Conservation (phyloP, 2,888 invertebrate genomes). For the Oxyteleia sp. region DNA sequence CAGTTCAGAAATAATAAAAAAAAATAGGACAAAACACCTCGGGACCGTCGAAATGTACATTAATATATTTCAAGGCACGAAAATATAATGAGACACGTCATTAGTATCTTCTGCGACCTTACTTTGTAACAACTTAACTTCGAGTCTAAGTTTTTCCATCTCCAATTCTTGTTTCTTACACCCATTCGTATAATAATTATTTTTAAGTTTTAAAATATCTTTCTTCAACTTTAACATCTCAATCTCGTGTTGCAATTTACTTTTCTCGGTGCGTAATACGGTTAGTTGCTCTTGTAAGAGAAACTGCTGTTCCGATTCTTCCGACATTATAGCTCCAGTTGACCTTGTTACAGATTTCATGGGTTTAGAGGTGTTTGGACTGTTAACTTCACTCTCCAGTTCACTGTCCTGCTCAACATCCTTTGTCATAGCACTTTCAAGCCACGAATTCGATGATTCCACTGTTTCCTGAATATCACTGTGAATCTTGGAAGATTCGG, state of each 20-base stretch:
- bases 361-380: conserved; percentile 43
- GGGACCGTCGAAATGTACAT: not conserved
- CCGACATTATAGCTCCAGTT: conserved; percentile 79
- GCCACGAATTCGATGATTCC: conserved; percentile 82
- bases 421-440: conserved; percentile 78
- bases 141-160: conserved; percentile 84
- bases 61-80: conserved; percentile 84
- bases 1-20: too few relatives aligned
- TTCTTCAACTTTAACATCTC: conserved; percentile 85
- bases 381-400: conserved; percentile 76
- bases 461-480: conserved; percentile 76
- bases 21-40: too few relatives aligned
- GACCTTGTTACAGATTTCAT: conserved; percentile 44
- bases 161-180: conserved; percentile 85
- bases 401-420: conserved; percentile 80
- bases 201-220: conserved; percentile 84
- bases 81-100: conserved; percentile 85
- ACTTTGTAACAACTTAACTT: conserved; percentile 84
- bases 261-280: conserved; percentile 84
- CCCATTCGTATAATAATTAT: conserved; percentile 85
- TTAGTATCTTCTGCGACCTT: conserved; percentile 84
- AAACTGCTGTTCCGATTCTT: conserved; percentile 81
- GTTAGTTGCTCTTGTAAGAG: conserved; percentile 84
- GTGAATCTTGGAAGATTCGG: conserved; percentile 75
- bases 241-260: conserved; percentile 84